Conservation (phyloP, 2,797 vertebrate species). For the Microctenopoma stevenorrisi region DNA sequence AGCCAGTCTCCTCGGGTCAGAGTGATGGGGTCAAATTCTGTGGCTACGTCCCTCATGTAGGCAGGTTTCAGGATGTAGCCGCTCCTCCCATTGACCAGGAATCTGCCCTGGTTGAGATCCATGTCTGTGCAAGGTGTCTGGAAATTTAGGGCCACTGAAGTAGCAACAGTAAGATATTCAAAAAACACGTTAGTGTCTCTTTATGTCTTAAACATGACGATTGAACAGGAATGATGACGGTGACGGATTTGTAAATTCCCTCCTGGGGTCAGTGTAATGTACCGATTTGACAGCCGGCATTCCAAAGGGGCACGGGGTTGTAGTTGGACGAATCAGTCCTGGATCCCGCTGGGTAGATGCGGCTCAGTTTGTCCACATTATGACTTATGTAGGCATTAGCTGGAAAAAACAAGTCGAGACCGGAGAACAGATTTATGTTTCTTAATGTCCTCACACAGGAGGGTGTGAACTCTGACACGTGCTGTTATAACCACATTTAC, state of each 20-base stretch:
- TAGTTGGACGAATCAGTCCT: slow-evolving; percentile 97
- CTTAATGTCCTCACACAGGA: too few relatives aligned
- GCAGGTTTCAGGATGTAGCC: slow-evolving; percentile 94
- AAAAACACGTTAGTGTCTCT: background rate
- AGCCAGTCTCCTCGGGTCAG: slow-evolving; percentile 90
- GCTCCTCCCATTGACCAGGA: slow-evolving; percentile 89
- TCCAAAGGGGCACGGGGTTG: slow-evolving; percentile 92
- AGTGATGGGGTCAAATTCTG: slow-evolving; percentile 90
- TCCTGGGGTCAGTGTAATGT: background rate
- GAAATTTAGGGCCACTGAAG: slow-evolving; percentile 95
- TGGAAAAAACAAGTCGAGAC: slow-evolving; percentile 41
- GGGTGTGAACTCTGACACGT: too few relatives aligned
- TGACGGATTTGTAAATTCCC: background rate
- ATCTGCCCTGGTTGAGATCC: slow-evolving; percentile 93
- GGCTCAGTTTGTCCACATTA: slow-evolving; percentile 90
- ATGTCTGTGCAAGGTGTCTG: slow-evolving; percentile 90
- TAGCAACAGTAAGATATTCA: background rate
- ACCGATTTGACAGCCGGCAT: slow-evolving; percentile 89
- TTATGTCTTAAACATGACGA: background rate
- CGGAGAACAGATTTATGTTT: too few relatives aligned
- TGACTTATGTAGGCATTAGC: slow-evolving; percentile 87
- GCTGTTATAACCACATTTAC: too few relatives aligned
- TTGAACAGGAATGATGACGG: background rate
- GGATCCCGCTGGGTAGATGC: slow-evolving; percentile 91
- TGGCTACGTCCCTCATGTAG: slow-evolving; percentile 85